These are phyloP conservation scores for Macroglossus sobrinus DNA, from an alignment of 2,113 vertebrate genomes.

Conservation along the genomic window DNA sequence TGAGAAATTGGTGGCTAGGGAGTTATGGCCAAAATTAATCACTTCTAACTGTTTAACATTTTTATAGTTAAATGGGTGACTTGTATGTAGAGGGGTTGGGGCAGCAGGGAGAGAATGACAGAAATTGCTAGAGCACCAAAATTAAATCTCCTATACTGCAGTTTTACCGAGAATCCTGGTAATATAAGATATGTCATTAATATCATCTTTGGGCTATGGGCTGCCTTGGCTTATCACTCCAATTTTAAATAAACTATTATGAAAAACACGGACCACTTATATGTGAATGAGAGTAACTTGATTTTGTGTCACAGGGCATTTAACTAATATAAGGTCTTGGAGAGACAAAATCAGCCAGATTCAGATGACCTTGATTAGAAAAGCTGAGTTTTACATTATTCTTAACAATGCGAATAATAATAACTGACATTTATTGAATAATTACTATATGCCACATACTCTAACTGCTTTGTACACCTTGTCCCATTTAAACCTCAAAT, in stretches of 20 bases:
- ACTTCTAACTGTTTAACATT: constrained; percentile 17
- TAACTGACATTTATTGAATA: neutral
- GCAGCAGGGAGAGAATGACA: neutral
- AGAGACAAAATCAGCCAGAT: constrained; percentile 22
- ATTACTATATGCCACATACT: neutral
- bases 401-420: neutral
- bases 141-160: constrained; percentile 7
- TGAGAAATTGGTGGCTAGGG: neutral
- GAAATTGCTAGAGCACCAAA: constrained; percentile 34
- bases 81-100: neutral
- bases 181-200: neutral
- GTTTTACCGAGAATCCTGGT: constrained; percentile 17
- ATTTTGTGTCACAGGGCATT: neutral
- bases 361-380: constrained; percentile 30
- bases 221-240: neutral
- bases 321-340: neutral
- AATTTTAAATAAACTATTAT: constrained; percentile 1
- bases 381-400: constrained; percentile 14
- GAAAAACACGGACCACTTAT: neutral
- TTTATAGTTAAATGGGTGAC: neutral
- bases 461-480: neutral
- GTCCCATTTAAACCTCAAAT: neutral
- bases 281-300: neutral
- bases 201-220: neutral
- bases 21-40: constrained; percentile 2